Evolutionary conservation across 2,888 invertebrate genomes (phyloP).

Genomic region (Gibbula magus): DNA sequence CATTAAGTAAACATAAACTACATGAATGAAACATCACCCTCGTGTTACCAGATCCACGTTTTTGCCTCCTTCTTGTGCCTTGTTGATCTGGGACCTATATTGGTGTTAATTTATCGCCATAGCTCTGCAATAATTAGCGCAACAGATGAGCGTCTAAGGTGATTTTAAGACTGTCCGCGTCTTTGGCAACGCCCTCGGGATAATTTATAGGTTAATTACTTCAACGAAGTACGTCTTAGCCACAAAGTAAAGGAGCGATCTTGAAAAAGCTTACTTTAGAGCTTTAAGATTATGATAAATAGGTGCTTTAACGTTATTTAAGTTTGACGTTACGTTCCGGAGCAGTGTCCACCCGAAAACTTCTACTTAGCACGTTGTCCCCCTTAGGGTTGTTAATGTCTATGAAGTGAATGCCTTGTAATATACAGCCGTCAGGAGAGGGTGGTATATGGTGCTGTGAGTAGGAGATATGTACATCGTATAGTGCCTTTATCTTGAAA

Average conservation of each 20-base stretch:
- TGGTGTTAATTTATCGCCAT: neutral
- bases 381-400: no score
- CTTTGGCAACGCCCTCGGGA: neutral
- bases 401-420: no score
- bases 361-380: no score
- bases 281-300: neutral
- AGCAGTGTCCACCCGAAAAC: neutral
- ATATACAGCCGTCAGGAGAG: no score
- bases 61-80: no score
- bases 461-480: no score
- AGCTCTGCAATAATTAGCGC: neutral
- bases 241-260: neutral
- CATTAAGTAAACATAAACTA: no score
- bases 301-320: neutral
- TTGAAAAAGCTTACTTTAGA: neutral
- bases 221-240: neutral
- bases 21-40: no score
- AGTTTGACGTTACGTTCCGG: neutral
- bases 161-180: neutral
- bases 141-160: neutral
- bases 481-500: no score
- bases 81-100: no score
- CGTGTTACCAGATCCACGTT: no score
- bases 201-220: conserved; percentile 5
- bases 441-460: no score